Evolutionary conservation across 2,797 vertebrate species (phyloP), one percentile per base, ranked within the genome.

Genomic region (Paratrypauchen microcephalus): DNA sequence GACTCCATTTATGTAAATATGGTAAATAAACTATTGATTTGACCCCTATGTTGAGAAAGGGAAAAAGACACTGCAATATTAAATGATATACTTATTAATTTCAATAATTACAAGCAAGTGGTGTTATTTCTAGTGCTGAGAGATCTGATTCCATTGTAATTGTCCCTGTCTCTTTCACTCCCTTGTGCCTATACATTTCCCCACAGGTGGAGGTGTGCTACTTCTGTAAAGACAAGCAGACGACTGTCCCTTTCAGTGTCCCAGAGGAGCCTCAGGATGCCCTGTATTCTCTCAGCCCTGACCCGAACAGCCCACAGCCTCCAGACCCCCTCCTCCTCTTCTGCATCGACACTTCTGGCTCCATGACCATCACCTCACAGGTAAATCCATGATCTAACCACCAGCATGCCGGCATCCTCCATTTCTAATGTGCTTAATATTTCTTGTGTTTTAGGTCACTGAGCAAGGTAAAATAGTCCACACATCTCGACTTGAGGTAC

Each of bases 281-380:
- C 6, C 76, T 91, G 15, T 93, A 88, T 65, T 45, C 74, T 41
- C 78, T 91, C 26, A 50, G 19, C 66, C 77, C 85, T 7, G 15
- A 79, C 9, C 62, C 78, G n/a, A 61, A 70, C 6, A 56, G n/a
- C 0, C 28, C 1, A 18, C 57, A 54, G 2, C 39, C 74, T 4
- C 8, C 65, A 0, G 87, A 90, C 7, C 1, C 78, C 0, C 79
- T 92, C 77, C 84, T 94, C 47, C 67, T 94, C 60, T 90, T 93
- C 82, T 93, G 92, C 75, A 91, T 94, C 1, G 92, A 93, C 71
- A 83, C 84, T 61, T 93, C 92, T 0, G 91, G 90, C 68, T 92
- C 92, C 68, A 93, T 93, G 92, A 87, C 84, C 80, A 82, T 82
- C 58, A 88, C 80, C 41, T 87, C 81, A 1, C 26, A 91, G 81